Conservation (phyloP, 2,113 vertebrate species). For the Eulemur rufifrons region DNA sequence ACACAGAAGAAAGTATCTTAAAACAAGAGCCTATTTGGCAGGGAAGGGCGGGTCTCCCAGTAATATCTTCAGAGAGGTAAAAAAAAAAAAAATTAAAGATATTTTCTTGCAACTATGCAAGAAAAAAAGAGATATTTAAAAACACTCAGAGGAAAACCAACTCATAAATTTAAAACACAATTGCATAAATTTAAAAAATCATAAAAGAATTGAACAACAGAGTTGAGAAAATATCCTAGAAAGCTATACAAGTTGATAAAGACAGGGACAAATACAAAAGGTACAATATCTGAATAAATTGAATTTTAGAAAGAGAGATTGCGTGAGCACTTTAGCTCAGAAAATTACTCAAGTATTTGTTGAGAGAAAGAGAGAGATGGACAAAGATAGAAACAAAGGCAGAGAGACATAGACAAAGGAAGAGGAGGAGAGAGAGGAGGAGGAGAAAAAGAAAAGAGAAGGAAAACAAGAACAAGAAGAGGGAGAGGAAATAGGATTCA, state of each 20-base stretch:
- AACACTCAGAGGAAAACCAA: background rate
- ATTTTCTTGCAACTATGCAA: background rate
- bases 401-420: too few relatives aligned
- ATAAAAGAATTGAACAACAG: background rate
- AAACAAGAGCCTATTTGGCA: background rate
- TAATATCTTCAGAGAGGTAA: background rate
- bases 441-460: background rate
- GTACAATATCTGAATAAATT: background rate
- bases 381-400: too few relatives aligned
- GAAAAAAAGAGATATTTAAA: background rate
- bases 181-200: background rate
- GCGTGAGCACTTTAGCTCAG: background rate
- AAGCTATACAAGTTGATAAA: background rate
- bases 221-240: background rate
- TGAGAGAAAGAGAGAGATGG: background rate
- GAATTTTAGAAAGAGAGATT: background rate
- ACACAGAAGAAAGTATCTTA: background rate
- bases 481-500: background rate
- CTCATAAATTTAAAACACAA: background rate
- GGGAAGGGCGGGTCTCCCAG: accelerated
- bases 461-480: background rate
- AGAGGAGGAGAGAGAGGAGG: background rate
- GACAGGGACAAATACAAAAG: background rate
- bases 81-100: background rate
- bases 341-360: background rate